These are phyloP conservation scores for Aptenodytes patagonicus DNA, from an alignment of 2,113 vertebrate species.

Conservation along the genomic window DNA sequence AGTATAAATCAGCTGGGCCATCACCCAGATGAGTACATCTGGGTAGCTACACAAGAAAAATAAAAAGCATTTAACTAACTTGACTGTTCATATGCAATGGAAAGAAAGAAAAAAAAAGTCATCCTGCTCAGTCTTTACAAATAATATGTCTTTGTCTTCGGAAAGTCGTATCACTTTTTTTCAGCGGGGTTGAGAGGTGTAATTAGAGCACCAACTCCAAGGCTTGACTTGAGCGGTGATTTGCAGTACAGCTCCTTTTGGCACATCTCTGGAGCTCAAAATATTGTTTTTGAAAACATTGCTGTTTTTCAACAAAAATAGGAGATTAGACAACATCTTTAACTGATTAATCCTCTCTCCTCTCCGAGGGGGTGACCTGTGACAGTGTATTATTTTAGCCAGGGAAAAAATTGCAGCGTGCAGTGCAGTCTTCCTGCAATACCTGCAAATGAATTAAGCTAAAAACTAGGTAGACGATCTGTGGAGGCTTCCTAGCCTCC, in stretches of 20 bases:
- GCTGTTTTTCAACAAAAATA: slow-evolving; percentile 27
- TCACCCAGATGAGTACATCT: background rate
- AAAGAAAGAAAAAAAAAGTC: background rate
- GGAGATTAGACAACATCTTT: slow-evolving; percentile 56
- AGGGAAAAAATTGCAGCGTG: background rate
- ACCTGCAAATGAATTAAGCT: slow-evolving; percentile 20
- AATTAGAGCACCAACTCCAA: slow-evolving; percentile 31
- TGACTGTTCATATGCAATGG: background rate
- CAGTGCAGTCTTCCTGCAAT: slow-evolving; percentile 1
- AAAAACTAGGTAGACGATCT: slow-evolving; percentile 9
- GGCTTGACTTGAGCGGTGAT: slow-evolving; percentile 6
- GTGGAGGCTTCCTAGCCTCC: slow-evolving; percentile 15
- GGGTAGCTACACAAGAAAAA: slow-evolving; percentile 1
- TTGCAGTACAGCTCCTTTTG: background rate
- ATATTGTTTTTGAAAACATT: slow-evolving; percentile 54
- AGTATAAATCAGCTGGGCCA: background rate
- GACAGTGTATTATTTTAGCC: slow-evolving; percentile 20
- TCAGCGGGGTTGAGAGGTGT: background rate
- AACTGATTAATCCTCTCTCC: slow-evolving; percentile 50
- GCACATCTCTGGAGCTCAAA: slow-evolving; percentile 37
- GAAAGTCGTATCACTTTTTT: slow-evolving; percentile 30
- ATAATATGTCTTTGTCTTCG: background rate
- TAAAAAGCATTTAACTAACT: background rate
- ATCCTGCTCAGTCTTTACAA: slow-evolving; percentile 3
- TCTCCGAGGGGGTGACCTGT: slow-evolving; percentile 30